Base-by-base conservation (phyloP, 1,140 invertebrate genomes). In the Tigriopus japonicus region DNA sequence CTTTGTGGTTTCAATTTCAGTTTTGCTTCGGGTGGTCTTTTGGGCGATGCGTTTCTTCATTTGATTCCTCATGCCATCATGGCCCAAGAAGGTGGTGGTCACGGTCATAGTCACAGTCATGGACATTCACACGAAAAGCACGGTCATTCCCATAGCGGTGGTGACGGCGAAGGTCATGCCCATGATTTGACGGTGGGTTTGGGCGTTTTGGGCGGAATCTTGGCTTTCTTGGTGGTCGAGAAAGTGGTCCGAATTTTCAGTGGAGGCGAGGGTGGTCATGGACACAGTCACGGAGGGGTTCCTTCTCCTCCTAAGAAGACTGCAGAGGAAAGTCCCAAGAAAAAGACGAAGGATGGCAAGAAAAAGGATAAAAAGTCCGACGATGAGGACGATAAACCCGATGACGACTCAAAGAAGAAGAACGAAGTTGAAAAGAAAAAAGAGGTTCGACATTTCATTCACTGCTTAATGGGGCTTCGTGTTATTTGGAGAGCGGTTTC, bases 31-130 rank as follows among this genome's bases (percentile, higher is more conserved):
- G 93, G 93, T 53, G 91, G 92, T 62, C 73, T 97, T 12, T 74
- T 97, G 1, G 93, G 92, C 9, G 93, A 97, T 77, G 91, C 93
- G 6, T 97, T 97, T 74, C 73, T 97, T 1, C 93, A 97, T 77
- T 73, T 97, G 23, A 97, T 97, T 69, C 93, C 93, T 41, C 92
- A 97, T 76, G 89, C 92, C 15, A 76, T 93, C 1, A 74, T 81
- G 42, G 78, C 83, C 24, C 55, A 75, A 67, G 61, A 58, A 24
- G 69, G 71, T 40, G 69, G 64, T 14, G 67, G 63, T 21, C 73
- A 76, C 52, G 71, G 73, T 24, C 71, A 76, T 66, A 73, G 71
- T 14, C 78, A 81, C 66, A 63, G 69, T 14, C 78, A 84, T 66
- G 68, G 66, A 2, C 75, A 78, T 65, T 64, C 65, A 1, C 28